phyloP scores from a whole-genome alignment of 2,113 vertebrate genomes.

The Pipa parva region DNA sequence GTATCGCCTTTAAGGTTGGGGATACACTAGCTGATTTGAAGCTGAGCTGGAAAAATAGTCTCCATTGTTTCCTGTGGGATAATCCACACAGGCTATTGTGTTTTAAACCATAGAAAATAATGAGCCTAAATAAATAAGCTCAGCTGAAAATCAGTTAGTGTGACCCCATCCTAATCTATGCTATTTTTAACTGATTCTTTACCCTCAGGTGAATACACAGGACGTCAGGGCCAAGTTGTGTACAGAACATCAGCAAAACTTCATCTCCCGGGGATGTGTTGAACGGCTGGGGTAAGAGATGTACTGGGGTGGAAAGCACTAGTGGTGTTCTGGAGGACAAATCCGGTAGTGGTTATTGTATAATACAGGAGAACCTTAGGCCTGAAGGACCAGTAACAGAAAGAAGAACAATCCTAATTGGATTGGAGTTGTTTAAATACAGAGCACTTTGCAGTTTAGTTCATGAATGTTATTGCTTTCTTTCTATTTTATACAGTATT shows the following conservation, averaged over 20 bases:
- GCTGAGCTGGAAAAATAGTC: no score
- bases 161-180: neutral
- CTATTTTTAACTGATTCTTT: constrained; percentile 2
- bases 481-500: neutral
- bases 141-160: no score
- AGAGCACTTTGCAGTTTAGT: neutral
- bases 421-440: neutral
- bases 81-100: no score
- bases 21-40: no score
- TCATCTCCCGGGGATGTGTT: constrained; percentile 79
- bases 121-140: no score
- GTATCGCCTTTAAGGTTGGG: neutral
- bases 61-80: no score
- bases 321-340: neutral
- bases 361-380: no score
- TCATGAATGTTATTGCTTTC: no score
- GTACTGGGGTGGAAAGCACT: neutral
- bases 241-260: constrained; percentile 77
- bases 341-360: no score
- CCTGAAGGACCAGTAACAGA: no score
- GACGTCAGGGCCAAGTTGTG: constrained; percentile 75
- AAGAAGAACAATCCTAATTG: neutral
- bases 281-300: constrained; percentile 77
- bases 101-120: no score
- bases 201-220: constrained; percentile 69